Evolutionary conservation across 2,113 vertebrate species (phyloP), one percentile per base, ranked within the genome.

Genomic region (Lamprotornis superbus): DNA sequence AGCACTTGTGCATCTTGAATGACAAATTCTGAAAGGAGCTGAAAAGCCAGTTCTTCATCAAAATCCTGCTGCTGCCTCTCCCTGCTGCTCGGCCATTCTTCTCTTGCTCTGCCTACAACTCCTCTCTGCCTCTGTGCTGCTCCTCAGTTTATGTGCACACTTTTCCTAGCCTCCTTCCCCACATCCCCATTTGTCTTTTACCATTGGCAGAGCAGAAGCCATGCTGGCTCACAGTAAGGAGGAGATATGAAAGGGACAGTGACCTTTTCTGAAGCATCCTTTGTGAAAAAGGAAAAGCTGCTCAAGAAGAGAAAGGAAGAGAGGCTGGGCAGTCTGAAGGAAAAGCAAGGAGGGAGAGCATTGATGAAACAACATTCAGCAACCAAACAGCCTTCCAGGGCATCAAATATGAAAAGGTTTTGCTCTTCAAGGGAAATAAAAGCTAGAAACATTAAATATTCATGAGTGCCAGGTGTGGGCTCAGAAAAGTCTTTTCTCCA

Each of bases 341-440:
- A 84, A 91, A 89, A 79, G 56, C 14, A 2, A 65, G 37, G 61
- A 78, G 60, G 47, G 70, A 84, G 21, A 33, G 78, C 50, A 93
- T 23, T 92, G 61, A 91, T 35, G 64, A 93, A 91, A 75, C 67
- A 76, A 84, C 56, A 83, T 93, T 93, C 93, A 90, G 78, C 88
- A 84, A 86, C 64, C 64, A 94, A 95, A 74, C 76, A 80, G 82
- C 25, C 52, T 95, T 89, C 68, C 89, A 91, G 89, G 92, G 49
- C 90, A 96, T 93, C 87, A 93, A 80, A 95, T 95, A 94, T 96
- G 89, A 97, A 97, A 97, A 95, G 95, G 75, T 90, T 97, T 94
- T 86, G 59, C 64, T 95, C 95, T 97, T 94, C 78, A 74, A 61
- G 75, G 35, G 42, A 39, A 96, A 94, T 47, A 96, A 95, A 94